Base-by-base conservation (phyloP, 2,888 invertebrate species). In the Tetranychus piercei region DNA sequence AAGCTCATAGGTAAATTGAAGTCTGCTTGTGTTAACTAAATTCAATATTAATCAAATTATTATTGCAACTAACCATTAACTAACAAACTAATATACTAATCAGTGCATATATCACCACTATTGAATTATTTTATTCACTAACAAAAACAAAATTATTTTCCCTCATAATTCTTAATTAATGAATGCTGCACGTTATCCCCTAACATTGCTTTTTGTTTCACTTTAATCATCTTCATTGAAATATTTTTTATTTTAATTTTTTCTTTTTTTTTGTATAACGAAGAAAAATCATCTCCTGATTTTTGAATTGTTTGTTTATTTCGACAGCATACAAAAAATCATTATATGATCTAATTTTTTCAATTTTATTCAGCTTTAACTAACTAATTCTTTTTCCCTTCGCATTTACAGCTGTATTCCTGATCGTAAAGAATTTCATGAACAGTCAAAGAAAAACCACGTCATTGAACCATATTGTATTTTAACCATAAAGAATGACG, bases 391-490 rank as follows among this genome's bases (percentile, higher is more conserved):
- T 69, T 69, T 20, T 22, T 69, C 69, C 11, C 22, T 67, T 11
- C 5, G 77, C 82, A 84, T 65, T 79, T 79, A 65, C 85, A 92
- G 92, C 83, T 90, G 91, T 74, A 90, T 93, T 79, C 91, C 93
- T 1, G 93, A 93, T 80, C 92, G 90, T 82, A 90, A 90, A 82
- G 91, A 91, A 73, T 95, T 94, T 83, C 94, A 94, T 80, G 89
- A 89, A 18, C 89, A 89, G 22, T 88, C 90, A 9, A 88, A 88
- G 20, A 89, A 89, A 71, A 87, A 88, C 64, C 92, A 92, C 44
- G n/a, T 44, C 11, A 71, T 44, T 81, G 88, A 88, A 79, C 91
- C 92, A 0, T 89, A 89, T 79, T 92, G 76, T 92, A 90, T 80
- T 89, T 90, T 79, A 85, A 89, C 15, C 82, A 92, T 74, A 72